phyloP scores from a whole-genome alignment of 2,888 invertebrate genomes.

The Cephalotes varians region DNA sequence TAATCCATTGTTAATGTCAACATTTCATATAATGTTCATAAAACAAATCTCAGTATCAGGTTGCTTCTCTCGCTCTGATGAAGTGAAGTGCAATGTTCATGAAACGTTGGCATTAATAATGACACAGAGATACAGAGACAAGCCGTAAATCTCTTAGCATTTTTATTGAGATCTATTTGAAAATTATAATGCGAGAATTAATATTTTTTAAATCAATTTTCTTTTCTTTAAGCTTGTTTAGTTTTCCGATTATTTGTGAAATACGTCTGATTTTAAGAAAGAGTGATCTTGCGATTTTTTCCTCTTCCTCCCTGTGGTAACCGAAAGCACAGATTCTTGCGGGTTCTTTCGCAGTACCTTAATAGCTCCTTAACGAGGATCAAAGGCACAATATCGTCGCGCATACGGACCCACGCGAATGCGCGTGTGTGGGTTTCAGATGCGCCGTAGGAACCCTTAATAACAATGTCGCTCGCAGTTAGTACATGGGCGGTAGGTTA shows the following conservation, averaged over 20 bases:
- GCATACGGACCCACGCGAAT: constrained; percentile 33
- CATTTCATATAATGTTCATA: too few species aligned
- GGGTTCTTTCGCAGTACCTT: constrained; percentile 5
- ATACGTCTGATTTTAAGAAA: not conserved
- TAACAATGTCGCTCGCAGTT: constrained; percentile 83
- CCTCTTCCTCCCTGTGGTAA: not conserved
- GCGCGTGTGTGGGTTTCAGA: constrained; percentile 61
- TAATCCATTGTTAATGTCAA: too few species aligned
- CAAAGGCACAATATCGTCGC: constrained; percentile 27
- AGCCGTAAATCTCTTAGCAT: too few species aligned
- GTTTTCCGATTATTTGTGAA: not conserved
- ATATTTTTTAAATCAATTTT: not conserved
- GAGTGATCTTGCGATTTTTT: not conserved
- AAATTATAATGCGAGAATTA: not conserved
- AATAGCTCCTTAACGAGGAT: constrained; percentile 66
- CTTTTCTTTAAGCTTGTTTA: not conserved
- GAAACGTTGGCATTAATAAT: too few species aligned
- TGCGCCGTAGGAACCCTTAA: constrained; percentile 75
- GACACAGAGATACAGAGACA: too few species aligned
- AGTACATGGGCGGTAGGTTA: constrained; percentile 77
- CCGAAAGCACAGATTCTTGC: constrained; percentile 39
- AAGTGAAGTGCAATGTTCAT: too few species aligned
- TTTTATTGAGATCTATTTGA: not conserved
- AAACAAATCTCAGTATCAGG: too few species aligned
- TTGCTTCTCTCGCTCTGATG: too few species aligned